Evolutionary conservation across 2,113 vertebrate genomes (phyloP).

Genomic region (Pelecanoides urinatrix): DNA sequence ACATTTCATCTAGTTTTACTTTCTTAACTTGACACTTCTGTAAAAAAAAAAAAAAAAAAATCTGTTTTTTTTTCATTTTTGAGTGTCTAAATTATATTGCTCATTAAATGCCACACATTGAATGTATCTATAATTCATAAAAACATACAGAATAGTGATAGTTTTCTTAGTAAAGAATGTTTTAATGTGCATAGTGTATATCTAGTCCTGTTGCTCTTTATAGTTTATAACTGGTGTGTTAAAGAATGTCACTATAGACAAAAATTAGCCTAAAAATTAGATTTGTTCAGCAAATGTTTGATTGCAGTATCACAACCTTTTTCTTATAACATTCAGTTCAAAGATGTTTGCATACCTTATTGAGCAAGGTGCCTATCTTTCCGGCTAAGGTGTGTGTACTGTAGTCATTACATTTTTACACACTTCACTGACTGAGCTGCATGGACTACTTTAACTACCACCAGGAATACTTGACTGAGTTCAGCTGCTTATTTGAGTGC

Average conservation of each 20-base stretch:
- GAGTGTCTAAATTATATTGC: not conserved
- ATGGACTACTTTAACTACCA: constrained; percentile 3
- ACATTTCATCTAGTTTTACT: not conserved
- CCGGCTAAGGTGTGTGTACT: not conserved
- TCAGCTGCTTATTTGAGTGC: constrained; percentile 38
- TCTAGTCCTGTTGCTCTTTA: not conserved
- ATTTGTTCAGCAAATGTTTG: constrained; percentile 12
- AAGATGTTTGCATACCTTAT: constrained; percentile 52
- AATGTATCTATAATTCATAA: not conserved
- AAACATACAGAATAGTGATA: not conserved
- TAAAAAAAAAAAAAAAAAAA: not conserved
- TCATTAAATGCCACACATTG: not conserved
- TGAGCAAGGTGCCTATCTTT: constrained; percentile 46
- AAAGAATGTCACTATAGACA: not conserved
- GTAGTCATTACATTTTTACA: constrained; percentile 49
- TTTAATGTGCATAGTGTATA: not conserved
- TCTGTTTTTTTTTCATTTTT: not conserved
- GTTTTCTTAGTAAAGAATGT: not conserved
- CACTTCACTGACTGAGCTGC: constrained; percentile 30
- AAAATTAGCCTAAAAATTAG: not conserved
- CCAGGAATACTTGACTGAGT: constrained; percentile 4
- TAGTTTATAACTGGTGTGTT: not conserved
- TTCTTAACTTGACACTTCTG: not conserved
- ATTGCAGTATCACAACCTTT: constrained; percentile 15
- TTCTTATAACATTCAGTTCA: not conserved